Conservation (phyloP, 2,113 vertebrate species). For the Ardeotis arabs region DNA sequence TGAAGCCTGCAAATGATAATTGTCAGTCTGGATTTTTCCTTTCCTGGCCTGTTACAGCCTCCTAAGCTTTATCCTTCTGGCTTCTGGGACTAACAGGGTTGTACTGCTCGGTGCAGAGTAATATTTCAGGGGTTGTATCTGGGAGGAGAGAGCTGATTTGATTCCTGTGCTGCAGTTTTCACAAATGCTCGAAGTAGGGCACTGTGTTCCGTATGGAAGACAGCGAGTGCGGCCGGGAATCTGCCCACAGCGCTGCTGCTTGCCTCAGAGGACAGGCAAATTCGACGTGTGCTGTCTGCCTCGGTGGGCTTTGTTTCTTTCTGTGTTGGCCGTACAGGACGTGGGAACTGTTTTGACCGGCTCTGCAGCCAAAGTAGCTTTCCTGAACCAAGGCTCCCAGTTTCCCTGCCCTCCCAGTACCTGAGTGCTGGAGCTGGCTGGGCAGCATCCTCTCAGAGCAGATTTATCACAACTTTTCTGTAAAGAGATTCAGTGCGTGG, state of each 20-base stretch:
- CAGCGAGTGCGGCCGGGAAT: background rate
- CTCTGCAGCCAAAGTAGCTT: background rate
- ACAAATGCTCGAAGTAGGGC: constrained; percentile 13
- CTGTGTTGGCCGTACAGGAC: background rate
- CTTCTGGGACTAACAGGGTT: background rate
- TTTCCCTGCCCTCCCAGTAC: background rate
- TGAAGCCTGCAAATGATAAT: rapidly evolving
- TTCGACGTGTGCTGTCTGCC: background rate
- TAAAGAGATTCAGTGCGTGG: background rate
- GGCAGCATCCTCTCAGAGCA: background rate
- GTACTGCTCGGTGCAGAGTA: background rate
- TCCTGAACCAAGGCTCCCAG: background rate
- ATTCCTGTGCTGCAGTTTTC: constrained; percentile 30
- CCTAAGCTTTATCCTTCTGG: background rate
- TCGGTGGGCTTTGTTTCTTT: background rate
- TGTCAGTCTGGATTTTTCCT: background rate
- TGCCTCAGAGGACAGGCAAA: background rate
- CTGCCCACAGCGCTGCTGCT: background rate
- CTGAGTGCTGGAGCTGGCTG: background rate
- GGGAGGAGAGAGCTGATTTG: background rate
- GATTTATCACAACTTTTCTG: background rate
- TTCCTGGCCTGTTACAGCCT: background rate
- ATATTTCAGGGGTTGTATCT: background rate
- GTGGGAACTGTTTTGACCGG: background rate
- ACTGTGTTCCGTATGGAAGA: background rate